Conservation (phyloP, 2,888 invertebrate genomes). For the Diarsia rubi region DNA sequence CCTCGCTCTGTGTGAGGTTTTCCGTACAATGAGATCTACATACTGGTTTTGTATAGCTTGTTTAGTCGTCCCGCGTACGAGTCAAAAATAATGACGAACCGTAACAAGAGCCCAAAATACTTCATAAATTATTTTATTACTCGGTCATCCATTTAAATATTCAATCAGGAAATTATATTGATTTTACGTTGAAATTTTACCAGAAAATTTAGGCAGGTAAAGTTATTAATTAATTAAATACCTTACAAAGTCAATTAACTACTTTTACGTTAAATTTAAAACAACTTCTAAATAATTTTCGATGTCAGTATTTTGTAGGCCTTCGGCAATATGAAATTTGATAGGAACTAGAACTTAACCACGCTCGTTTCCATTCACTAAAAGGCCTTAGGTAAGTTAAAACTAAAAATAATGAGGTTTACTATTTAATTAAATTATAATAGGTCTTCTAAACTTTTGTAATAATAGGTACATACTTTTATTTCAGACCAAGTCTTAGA, state of each 20-base stretch:
- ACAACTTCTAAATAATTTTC: constrained; percentile 21
- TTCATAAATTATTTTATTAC: constrained; percentile 20
- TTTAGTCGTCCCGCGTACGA: too few species aligned
- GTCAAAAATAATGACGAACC: background rate
- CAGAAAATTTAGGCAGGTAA: constrained; percentile 23
- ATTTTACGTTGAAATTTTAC: constrained; percentile 17
- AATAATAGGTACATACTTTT: too few species aligned
- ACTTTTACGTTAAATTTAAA: constrained; percentile 28
- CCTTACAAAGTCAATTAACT: constrained; percentile 35
- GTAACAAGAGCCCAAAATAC: background rate
- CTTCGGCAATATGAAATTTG: constrained; percentile 14
- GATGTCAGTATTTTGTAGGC: constrained; percentile 13
- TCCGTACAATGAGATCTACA: too few species aligned
- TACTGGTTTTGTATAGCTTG: too few species aligned
- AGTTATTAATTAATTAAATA: constrained; percentile 47
- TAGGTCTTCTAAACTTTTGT: too few species aligned
- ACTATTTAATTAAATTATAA: background rate
- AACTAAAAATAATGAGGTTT: constrained; percentile 20
- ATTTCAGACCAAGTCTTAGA: too few species aligned
- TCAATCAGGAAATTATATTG: constrained; percentile 25
- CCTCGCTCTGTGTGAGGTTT: too few species aligned
- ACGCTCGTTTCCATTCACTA: background rate
- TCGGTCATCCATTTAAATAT: constrained; percentile 18
- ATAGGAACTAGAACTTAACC: background rate
- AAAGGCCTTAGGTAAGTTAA: background rate